Percentiles rank a stretch among this genome's conserved stretches.
Evolutionary conservation across 2,113 vertebrate species (phyloP).

Genomic region (Willisornis vidua): DNA sequence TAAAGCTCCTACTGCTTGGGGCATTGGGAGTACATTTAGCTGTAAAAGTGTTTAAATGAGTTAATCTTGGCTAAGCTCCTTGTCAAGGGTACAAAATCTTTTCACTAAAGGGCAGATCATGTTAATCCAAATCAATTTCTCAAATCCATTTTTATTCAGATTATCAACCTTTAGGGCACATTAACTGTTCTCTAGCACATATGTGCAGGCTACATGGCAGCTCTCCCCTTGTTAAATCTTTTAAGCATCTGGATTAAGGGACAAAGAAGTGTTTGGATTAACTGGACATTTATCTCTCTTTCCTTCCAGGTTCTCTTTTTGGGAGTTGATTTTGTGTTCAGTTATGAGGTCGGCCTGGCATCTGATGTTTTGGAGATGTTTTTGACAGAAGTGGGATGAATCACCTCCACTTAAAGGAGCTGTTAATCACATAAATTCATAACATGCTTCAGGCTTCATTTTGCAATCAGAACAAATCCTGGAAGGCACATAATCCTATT

Average conservation of each 20-base stretch:
- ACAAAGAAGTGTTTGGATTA: slow-evolving; percentile 5
- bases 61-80: slow-evolving; percentile 50
- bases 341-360: not conserved
- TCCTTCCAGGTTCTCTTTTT: not conserved
- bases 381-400: not conserved
- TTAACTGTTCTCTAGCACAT: not conserved
- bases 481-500: not conserved
- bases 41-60: slow-evolving; percentile 44
- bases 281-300: not conserved
- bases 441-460: not conserved
- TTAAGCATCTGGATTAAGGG: slow-evolving; percentile 1
- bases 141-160: slow-evolving; percentile 54
- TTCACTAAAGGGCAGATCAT: slow-evolving; percentile 34
- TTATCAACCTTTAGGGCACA: slow-evolving; percentile 35
- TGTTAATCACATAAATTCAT: not conserved
- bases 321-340: not conserved
- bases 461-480: not conserved
- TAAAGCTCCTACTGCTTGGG: not conserved
- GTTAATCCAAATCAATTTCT: slow-evolving; percentile 62
- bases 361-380: not conserved
- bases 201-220: not conserved
- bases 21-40: not conserved
- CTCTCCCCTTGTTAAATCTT: slow-evolving; percentile 18
- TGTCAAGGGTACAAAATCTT: slow-evolving; percentile 42
- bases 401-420: not conserved